Evolutionary conservation across 2,113 vertebrate genomes (phyloP), one percentile per base, ranked within the genome.

Genomic region (Heterotilapia buettikoferi): DNA sequence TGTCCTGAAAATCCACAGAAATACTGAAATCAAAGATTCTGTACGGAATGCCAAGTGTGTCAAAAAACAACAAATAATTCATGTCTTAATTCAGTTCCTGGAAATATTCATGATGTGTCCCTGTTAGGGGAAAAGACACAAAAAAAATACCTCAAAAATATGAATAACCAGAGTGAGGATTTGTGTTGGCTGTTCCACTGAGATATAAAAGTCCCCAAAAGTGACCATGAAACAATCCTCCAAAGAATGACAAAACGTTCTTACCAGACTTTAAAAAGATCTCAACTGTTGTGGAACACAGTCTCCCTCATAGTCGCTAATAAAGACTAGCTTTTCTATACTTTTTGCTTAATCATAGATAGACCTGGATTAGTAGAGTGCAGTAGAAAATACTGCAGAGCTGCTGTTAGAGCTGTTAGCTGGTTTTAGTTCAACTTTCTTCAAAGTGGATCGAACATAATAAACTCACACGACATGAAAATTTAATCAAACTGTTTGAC

Each of bases 61-160:
- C 43, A 31, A 78, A 78, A 33, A 52, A 52, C 24, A 52, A 78
- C 73, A 50, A 78, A 78, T 78, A 78, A 78, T 47, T 29, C 24
- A 47, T 76, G 14, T 76, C 24, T 29, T 29, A 78, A 11, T 78
- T 78, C 16, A 50, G 9, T 31, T 76, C 24, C 71, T 50, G 9
- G 43, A 78, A 78, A 78, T 50, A 19, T 78, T 47, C 71, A 78
- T 12, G 43, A 76, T 31, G 24, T 19, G 24, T 50, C 14, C 43
- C 40, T 19, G 21, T 47, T 47, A 29, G 43, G 14, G 24, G 4
- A 19, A 76, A 73, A 47, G 14, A 73, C 21, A 11, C 21, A 18
- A 71, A 71, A n/a, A 47, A 47, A 19, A 47, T 0, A 16, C 8
- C 38, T 43, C 13, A 45, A 47, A 50, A 29, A 19, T 50, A 29